Evolutionary conservation across 1,140 invertebrate species (phyloP).

Genomic region (Trinorchestia longiramus): DNA sequence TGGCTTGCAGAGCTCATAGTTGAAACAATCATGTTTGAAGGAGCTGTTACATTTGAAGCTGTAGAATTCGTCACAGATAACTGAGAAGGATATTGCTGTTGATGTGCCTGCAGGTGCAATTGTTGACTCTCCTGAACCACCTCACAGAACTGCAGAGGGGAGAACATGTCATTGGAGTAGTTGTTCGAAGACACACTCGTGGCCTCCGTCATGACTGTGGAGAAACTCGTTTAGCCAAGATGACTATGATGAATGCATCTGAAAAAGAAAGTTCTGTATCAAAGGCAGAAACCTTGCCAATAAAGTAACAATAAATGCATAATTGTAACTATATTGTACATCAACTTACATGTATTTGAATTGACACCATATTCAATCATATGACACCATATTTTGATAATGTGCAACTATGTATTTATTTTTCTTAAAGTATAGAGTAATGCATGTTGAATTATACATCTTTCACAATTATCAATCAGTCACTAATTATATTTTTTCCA

Average conservation of each 20-base stretch:
- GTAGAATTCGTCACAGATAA: not conserved
- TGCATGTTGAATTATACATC: no score
- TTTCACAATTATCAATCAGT: no score
- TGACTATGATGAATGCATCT: not conserved
- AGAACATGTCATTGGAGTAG: constrained; percentile 13
- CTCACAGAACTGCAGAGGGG: constrained; percentile 22
- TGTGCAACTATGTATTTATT: no score
- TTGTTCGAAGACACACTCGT: not conserved
- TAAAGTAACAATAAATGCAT: no score
- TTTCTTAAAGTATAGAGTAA: no score
- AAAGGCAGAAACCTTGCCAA: not conserved
- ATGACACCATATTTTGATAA: no score
- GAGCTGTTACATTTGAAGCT: constrained; percentile 3
- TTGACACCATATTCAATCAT: no score
- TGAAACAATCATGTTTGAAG: constrained; percentile 22
- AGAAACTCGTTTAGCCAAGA: not conserved
- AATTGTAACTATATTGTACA: no score
- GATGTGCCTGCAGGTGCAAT: constrained; percentile 2
- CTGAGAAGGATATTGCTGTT: constrained; percentile 31
- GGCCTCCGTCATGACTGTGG: not conserved
- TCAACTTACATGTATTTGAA: no score
- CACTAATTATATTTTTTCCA: no score
- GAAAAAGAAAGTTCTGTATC: not conserved
- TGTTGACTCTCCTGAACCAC: constrained; percentile 28
- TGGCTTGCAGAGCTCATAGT: not conserved